phyloP scores from a whole-genome alignment of 2,113 vertebrate species.

The Mola mola region DNA sequence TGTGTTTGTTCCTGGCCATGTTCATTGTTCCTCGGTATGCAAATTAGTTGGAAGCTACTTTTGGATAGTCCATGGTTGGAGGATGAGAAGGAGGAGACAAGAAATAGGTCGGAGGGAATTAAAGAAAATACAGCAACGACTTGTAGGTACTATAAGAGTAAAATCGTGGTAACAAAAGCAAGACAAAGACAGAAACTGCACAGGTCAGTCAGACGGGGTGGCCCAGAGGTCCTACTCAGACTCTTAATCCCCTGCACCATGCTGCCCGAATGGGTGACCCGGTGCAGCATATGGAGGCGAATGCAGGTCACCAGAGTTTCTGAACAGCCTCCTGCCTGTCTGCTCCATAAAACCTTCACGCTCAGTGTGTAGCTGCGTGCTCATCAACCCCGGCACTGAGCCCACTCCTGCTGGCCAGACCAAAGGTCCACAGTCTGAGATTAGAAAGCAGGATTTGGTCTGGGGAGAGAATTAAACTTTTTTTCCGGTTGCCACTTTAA shows the following conservation, averaged over 20 bases:
- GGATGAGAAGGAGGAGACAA: not conserved
- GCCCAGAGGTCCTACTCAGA: slow-evolving; percentile 53
- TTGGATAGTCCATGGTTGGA: slow-evolving; percentile 3
- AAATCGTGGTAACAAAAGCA: not conserved
- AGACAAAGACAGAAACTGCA: not conserved
- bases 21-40: slow-evolving; percentile 21
- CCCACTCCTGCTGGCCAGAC: slow-evolving; percentile 67
- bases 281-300: slow-evolving; percentile 68
- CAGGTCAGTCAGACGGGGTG: slow-evolving; percentile 39
- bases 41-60: slow-evolving; percentile 15
- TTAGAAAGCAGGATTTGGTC: slow-evolving; percentile 69
- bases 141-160: not conserved
- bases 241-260: slow-evolving; percentile 64
- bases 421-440: slow-evolving; percentile 65
- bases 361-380: slow-evolving; percentile 43
- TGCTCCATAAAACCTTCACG: slow-evolving; percentile 67
- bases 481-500: slow-evolving; percentile 7
- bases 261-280: slow-evolving; percentile 51
- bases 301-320: slow-evolving; percentile 75
- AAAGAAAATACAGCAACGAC: not conserved
- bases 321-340: slow-evolving; percentile 63
- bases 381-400: slow-evolving; percentile 50
- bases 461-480: slow-evolving; percentile 66
- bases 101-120: not conserved
- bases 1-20: not conserved